Percentiles rank a stretch among this genome's conserved stretches.
These are phyloP conservation scores for Tribolium freemani DNA, from an alignment of 2,888 invertebrate genomes.

Conservation along the genomic window DNA sequence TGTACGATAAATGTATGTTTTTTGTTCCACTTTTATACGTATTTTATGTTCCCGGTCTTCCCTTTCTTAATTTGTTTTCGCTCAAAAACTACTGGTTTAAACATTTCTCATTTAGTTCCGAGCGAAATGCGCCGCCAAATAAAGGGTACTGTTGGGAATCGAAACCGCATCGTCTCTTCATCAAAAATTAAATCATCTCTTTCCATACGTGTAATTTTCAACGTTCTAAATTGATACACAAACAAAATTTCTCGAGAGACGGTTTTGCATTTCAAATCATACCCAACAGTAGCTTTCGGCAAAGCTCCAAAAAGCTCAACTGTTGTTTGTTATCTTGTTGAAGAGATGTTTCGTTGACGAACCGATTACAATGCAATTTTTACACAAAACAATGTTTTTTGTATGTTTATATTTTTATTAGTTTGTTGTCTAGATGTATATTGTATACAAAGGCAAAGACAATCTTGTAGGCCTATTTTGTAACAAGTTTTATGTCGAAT, in stretches of 20 bases:
- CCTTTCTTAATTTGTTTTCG: conserved; percentile 21
- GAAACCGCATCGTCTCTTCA: conserved; percentile 16
- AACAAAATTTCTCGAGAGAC: conserved; percentile 31
- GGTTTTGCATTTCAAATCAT: conserved; percentile 16
- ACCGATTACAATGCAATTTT: conserved; percentile 4
- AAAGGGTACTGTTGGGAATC: conserved; percentile 23
- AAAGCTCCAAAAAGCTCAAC: conserved; percentile 19
- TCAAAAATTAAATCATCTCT: conserved; percentile 27
- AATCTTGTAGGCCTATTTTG: conserved; percentile 68
- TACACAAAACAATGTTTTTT: conserved; percentile 23
- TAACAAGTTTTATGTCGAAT: conserved; percentile 54
- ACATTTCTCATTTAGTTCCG: conserved; percentile 17
- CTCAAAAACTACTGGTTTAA: conserved; percentile 29
- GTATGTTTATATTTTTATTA: conserved; percentile 38
- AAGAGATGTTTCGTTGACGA: conserved; percentile 4
- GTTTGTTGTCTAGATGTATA: conserved; percentile 34
- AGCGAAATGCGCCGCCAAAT: not conserved
- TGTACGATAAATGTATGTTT: conserved; percentile 25
- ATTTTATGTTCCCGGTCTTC: conserved; percentile 35
- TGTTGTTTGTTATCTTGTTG: conserved; percentile 1
- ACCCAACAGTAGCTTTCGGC: not conserved
- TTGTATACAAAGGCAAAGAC: conserved; percentile 57
- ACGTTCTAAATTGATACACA: conserved; percentile 19
- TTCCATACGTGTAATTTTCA: conserved; percentile 19
- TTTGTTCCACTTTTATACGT: conserved; percentile 1